Evolutionary conservation across 53 echinoderm and acorn worm species (phyloP), one percentile per base, ranked within the genome.

Genomic region (Holothuria scabra): DNA sequence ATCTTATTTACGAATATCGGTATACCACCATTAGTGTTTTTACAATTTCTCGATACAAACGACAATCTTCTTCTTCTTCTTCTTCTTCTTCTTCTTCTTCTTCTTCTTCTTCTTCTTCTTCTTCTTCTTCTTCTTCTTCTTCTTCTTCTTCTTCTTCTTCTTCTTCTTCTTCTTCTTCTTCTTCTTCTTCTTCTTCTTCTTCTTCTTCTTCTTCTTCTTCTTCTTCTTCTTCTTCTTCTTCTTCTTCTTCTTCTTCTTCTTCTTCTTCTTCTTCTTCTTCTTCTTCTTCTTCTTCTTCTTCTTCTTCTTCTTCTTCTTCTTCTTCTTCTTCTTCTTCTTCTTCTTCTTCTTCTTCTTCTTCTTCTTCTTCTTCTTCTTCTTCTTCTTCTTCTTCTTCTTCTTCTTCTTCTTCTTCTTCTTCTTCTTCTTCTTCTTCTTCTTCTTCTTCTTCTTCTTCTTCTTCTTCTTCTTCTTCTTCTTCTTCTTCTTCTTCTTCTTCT

Each of bases 151-250:
- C 37, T 71, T 32, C 20, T 71, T 32, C 35, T 71, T 32, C 35
- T 71, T 32, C 35, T 71, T 32, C 35, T 71, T 32, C 35, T 71
- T 32, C 35, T 71, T 32, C 35, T 71, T 32, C 35, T 71, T 32
- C 35, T 71, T 32, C 35, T 71, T 32, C 35, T 71, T 32, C 35
- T 71, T 32, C 35, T 71, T 32, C 35, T 71, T 32, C 35, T 71
- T 32, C 35, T 71, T 32, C 35, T 71, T 32, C 35, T 71, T 32
- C 35, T 71, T 32, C 35, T 71, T 32, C 35, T 71, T 32, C 35
- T 71, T 32, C 35, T 71, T 32, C 35, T 71, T 32, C 35, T 71
- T 32, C 35, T 71, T 32, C 35, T 71, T 32, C 35, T 71, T 32
- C 35, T 71, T 32, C 35, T 71, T 32, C 35, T 71, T 32, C 35